phyloP scores from a whole-genome alignment of 2,113 vertebrate genomes.

The Sceloporus tristichus region DNA sequence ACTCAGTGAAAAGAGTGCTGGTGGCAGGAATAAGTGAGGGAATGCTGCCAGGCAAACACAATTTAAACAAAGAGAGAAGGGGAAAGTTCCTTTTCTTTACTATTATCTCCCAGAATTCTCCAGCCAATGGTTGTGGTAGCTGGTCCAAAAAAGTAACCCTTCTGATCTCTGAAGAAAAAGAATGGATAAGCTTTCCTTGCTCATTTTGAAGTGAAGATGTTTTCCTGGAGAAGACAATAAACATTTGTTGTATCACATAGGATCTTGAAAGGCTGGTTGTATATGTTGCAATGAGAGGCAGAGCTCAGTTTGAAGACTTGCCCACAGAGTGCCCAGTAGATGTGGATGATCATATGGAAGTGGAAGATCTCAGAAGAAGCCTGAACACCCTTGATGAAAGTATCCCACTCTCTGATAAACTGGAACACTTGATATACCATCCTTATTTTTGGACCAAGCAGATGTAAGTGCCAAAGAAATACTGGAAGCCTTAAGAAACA shows the following conservation, averaged over 20 bases:
- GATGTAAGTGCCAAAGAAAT: constrained; percentile 57
- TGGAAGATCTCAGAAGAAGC: constrained; percentile 54
- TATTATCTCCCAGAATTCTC: too few relatives aligned
- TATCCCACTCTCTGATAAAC: neutral
- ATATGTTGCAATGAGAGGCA: constrained; percentile 63
- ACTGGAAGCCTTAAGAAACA: too few relatives aligned
- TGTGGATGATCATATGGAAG: constrained; percentile 32
- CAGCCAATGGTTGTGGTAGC: too few relatives aligned
- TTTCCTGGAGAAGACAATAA: neutral
- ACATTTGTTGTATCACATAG: constrained; percentile 54
- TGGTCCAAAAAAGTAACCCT: too few relatives aligned
- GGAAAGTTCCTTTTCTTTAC: too few relatives aligned
- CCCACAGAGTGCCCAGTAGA: neutral
- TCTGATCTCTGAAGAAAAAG: neutral
- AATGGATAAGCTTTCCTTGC: too few relatives aligned
- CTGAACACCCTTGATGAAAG: constrained; percentile 40
- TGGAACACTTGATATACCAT: constrained; percentile 67
- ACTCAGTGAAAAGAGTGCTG: too few relatives aligned
- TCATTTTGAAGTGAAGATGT: too few relatives aligned
- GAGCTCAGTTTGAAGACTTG: constrained; percentile 52
- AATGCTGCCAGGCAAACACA: too few relatives aligned
- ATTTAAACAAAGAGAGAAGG: too few relatives aligned
- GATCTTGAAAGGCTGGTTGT: constrained; percentile 70
- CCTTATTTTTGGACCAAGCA: constrained; percentile 79
- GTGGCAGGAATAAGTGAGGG: too few relatives aligned